A percentile compares a stretch with the other conserved stretches of the same genome.
phyloP scores from a whole-genome alignment of 2,888 invertebrate species.

The Strigamia crassipes region DNA sequence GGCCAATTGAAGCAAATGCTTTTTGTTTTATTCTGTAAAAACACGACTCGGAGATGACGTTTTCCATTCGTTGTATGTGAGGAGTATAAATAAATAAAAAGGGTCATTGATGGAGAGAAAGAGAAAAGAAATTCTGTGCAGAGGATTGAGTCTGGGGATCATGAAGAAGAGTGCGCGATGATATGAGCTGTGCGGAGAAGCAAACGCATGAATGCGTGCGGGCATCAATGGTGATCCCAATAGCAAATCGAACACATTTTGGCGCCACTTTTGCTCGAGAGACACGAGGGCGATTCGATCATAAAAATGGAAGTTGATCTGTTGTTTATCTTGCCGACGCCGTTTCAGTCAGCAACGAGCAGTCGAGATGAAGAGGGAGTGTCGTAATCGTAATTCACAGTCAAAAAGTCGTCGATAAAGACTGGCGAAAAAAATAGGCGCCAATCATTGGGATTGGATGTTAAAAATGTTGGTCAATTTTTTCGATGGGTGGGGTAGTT shows the following conservation, averaged over 20 bases:
- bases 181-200: slow-evolving; percentile 10
- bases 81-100: slow-evolving; percentile 24
- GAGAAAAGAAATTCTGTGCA: background rate
- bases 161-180: background rate
- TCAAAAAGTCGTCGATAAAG: background rate
- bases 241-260: slow-evolving; percentile 32
- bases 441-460: background rate
- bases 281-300: slow-evolving; percentile 12
- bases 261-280: background rate
- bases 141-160: background rate
- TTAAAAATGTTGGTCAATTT: background rate
- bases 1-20: background rate
- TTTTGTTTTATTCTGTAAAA: too few relatives aligned
- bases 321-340: slow-evolving; percentile 18
- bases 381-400: slow-evolving; percentile 23
- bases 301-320: background rate
- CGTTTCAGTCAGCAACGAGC: slow-evolving; percentile 4
- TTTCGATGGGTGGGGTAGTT: background rate
- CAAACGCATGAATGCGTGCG: slow-evolving; percentile 3
- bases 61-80: background rate
- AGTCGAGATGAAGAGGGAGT: slow-evolving; percentile 7
- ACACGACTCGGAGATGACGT: background rate
- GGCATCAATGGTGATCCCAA: slow-evolving; percentile 34
- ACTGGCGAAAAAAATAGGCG: background rate
- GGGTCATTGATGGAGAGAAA: background rate